Conservation (phyloP, 2,113 vertebrate species). For the Phylloscopus whistleri region DNA sequence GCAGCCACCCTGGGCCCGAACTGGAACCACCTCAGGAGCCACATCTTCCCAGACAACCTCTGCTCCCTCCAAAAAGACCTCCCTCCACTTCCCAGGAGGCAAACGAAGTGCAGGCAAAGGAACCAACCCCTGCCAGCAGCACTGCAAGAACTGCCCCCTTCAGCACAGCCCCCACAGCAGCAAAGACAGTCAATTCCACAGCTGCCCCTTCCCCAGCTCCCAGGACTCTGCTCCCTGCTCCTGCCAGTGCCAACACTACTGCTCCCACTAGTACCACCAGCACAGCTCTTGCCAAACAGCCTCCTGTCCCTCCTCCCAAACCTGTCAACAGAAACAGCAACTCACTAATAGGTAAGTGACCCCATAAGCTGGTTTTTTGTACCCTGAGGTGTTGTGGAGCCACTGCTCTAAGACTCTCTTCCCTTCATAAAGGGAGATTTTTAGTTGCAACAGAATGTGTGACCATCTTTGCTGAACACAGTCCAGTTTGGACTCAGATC, state of each 20-base stretch:
- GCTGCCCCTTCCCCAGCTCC: constrained; percentile 74
- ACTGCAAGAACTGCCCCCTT: constrained; percentile 32
- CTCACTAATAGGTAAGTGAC: constrained; percentile 85
- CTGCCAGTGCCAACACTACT: constrained; percentile 70
- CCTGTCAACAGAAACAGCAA: constrained; percentile 89
- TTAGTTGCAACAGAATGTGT: neutral
- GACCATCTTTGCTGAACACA: neutral
- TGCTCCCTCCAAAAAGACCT: constrained; percentile 90
- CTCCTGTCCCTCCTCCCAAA: constrained; percentile 92
- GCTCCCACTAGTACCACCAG: constrained; percentile 48
- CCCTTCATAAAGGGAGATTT: neutral
- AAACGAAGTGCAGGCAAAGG: constrained; percentile 63
- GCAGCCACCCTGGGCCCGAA: constrained; percentile 76
- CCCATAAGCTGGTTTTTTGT: neutral
- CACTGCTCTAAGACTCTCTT: neutral
- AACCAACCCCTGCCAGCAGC: neutral
- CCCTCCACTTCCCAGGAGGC: constrained; percentile 78
- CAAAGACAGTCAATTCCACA: constrained; percentile 49
- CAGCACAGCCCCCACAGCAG: constrained; percentile 11
- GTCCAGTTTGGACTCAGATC: neutral
- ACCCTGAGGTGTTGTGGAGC: neutral
- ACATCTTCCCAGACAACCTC: constrained; percentile 78
- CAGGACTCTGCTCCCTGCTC: constrained; percentile 75
- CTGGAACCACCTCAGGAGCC: constrained; percentile 76
- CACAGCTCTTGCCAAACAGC: constrained; percentile 82